Evolutionary conservation across 1,140 invertebrate species (phyloP), one percentile per base, ranked within the genome.

Genomic region (Drosophila elegans): DNA sequence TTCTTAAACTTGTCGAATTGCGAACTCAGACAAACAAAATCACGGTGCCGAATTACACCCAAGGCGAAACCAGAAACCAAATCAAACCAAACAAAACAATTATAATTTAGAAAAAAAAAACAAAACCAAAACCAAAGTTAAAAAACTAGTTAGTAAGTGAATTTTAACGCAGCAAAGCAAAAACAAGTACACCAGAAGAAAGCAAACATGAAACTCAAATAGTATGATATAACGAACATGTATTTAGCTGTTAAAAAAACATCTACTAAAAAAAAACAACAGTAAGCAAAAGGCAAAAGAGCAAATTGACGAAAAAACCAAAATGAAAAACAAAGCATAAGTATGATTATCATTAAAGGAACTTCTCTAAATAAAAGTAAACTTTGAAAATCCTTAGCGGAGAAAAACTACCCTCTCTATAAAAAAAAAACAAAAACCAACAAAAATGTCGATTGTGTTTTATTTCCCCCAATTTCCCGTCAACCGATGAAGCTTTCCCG

Each of bases 321-420:
- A 57, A 62, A 64, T 16, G 46, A 62, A 46, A 51, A 75, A 77
- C 52, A 36, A 59, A 66, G 60, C 82, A 86, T 78, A 86, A 90
- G 85, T 90, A 90, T 90, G 86, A 90, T 90, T 90, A 86, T 85
- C 86, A 90, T 86, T 90, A 90, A 90, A 82, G 75, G 78, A 86
- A 90, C 80, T 90, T 90, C 78, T 90, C 78, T 86, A 77, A 90
- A 90, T 86, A 90, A 83, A 83, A 90, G 82, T 90, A 90, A 90
- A 90, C 82, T 90, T 90, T 90, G 76, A 90, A 89, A 89, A 89
- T 89, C 84, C 80, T 89, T 89, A 89, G 84, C 77, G 84, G 85
- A 88, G 76, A 89, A 84, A 80, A 82, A 76, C 76, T 90, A 86
- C 80, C 82, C 82, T 88, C 88, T 90, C 77, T 86, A 82, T 72